Conservation (phyloP, 2,113 vertebrate genomes). For the Mustela nigripes region DNA sequence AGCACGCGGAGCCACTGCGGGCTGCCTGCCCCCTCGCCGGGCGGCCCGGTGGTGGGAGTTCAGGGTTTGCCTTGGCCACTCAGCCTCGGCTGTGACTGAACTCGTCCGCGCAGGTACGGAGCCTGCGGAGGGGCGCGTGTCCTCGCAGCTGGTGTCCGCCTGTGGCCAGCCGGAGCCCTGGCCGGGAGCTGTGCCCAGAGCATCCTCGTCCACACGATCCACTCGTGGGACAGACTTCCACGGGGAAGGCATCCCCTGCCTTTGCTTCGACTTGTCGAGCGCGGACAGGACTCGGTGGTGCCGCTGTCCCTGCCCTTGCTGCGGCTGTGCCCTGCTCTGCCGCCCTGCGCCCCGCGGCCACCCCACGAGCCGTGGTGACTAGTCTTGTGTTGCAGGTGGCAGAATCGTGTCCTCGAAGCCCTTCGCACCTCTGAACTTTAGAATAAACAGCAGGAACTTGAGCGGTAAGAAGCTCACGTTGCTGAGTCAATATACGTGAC, state of each 20-base stretch:
- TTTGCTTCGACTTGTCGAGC: neutral
- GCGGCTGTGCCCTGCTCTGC: neutral
- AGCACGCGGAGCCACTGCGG: fast-evolving
- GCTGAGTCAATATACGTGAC: fast-evolving
- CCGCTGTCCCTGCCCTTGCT: neutral
- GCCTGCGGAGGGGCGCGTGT: fast-evolving
- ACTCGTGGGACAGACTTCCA: neutral
- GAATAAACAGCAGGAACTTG: constrained; percentile 99
- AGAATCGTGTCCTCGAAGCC: constrained; percentile 99
- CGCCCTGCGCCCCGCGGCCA: no score
- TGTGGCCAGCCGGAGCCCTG: fast-evolving
- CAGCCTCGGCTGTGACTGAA: neutral
- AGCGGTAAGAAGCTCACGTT: constrained; percentile 91
- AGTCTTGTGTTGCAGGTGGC: constrained; percentile 90
- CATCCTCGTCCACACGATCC: fast-evolving
- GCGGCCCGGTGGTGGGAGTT: neutral
- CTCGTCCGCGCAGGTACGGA: fast-evolving
- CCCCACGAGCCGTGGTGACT: neutral
- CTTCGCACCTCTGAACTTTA: constrained; percentile 99
- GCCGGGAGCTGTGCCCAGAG: neutral
- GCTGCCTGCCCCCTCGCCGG: neutral
- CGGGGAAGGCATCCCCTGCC: neutral
- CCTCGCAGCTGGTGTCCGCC: neutral
- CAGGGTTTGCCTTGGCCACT: neutral
- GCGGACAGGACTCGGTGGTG: neutral